These are phyloP conservation scores for Hololepta plana DNA, from an alignment of 2,888 invertebrate genomes.

Conservation along the genomic window DNA sequence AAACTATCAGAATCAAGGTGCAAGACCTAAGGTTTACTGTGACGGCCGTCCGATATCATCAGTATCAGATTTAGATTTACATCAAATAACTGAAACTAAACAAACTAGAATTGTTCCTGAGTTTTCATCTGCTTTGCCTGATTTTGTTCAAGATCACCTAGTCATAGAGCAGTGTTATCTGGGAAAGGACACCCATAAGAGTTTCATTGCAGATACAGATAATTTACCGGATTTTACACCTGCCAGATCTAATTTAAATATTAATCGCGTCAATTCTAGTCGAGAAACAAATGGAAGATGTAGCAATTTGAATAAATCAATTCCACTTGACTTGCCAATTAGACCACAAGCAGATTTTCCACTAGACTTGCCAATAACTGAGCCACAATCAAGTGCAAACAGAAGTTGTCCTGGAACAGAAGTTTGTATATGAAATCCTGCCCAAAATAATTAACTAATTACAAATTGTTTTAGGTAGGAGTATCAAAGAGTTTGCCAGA, in stretches of 20 bases:
- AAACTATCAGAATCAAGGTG: constrained; percentile 51
- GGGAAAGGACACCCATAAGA: constrained; percentile 28
- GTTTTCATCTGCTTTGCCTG: constrained; percentile 53
- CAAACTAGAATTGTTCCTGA: constrained; percentile 31
- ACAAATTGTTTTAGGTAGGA: constrained; percentile 20
- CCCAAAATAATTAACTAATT: too few relatives aligned
- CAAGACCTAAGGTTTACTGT: constrained; percentile 55
- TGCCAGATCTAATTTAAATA: constrained; percentile 19
- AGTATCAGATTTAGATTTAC: constrained; percentile 29
- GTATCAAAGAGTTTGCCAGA: constrained; percentile 44
- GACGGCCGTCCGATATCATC: constrained; percentile 21
- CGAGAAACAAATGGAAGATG: constrained; percentile 12
- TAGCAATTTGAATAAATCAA: constrained; percentile 12
- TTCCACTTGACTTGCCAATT: constrained; percentile 22
- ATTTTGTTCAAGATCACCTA: constrained; percentile 80
- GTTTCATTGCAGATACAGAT: constrained; percentile 36
- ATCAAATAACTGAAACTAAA: constrained; percentile 27
- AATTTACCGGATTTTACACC: constrained; percentile 51
- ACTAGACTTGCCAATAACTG: constrained; percentile 22
- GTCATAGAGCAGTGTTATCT: constrained; percentile 62
- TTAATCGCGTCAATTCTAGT: constrained; percentile 13
- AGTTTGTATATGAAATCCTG: too few relatives aligned
- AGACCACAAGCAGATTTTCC: constrained; percentile 23
- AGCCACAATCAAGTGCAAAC: constrained; percentile 11
- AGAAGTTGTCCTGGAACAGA: constrained; percentile 14